These are phyloP conservation scores for Polymixis flavicincta DNA, from an alignment of 2,888 invertebrate genomes.

Conservation along the genomic window DNA sequence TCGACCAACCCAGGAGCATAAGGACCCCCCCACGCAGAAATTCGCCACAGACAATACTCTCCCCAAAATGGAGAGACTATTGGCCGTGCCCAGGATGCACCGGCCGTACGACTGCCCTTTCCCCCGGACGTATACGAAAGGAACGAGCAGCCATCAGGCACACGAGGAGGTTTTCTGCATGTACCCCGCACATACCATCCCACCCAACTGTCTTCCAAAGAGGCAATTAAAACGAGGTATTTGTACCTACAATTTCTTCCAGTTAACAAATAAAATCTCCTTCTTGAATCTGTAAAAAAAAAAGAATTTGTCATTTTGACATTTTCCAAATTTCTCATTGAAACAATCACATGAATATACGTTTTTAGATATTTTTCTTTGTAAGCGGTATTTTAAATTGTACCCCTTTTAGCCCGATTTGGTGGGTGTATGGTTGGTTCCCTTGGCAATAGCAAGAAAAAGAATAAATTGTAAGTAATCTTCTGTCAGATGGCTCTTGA, in stretches of 20 bases:
- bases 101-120: too few relatives aligned
- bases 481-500: background rate
- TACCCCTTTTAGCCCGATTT: background rate
- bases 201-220: background rate
- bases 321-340: background rate
- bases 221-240: background rate
- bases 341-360: background rate
- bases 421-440: background rate
- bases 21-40: too few relatives aligned
- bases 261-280: conserved; percentile 3
- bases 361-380: background rate
- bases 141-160: too few relatives aligned
- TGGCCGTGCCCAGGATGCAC: too few relatives aligned
- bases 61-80: too few relatives aligned
- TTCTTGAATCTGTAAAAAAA: background rate
- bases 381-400: background rate
- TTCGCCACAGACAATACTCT: too few relatives aligned
- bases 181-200: too few relatives aligned
- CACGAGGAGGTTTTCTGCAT: too few relatives aligned
- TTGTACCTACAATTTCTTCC: background rate
- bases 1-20: too few relatives aligned
- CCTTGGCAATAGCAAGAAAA: background rate
- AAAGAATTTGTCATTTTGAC: conserved; percentile 5
- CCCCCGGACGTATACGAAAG: too few relatives aligned
- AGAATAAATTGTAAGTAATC: conserved; percentile 3